phyloP scores from a whole-genome alignment of 2,888 invertebrate species.

The Hylaea fasciaria region DNA sequence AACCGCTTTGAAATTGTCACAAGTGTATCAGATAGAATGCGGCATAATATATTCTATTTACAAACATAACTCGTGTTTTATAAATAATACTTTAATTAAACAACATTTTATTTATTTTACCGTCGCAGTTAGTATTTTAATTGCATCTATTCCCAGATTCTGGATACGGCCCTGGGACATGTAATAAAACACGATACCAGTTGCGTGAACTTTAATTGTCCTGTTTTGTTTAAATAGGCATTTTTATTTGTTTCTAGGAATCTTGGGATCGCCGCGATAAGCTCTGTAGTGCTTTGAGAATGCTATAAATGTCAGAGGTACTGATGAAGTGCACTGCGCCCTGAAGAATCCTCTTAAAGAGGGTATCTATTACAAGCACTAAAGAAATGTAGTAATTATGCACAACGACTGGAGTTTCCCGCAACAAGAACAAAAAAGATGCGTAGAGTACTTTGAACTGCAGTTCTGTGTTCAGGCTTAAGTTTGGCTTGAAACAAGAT shows the following conservation, averaged over 20 bases:
- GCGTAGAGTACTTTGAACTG: background rate
- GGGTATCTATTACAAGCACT: conserved; percentile 27
- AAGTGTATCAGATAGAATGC: too few relatives aligned
- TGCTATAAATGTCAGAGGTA: background rate
- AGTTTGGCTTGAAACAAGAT: too few relatives aligned
- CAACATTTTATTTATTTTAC: background rate
- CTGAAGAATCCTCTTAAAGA: conserved; percentile 17
- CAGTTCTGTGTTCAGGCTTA: too few relatives aligned
- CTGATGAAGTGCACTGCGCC: conserved; percentile 12
- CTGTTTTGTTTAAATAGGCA: conserved; percentile 15
- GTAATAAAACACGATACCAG: conserved; percentile 12
- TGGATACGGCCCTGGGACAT: conserved; percentile 14
- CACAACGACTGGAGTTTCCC: conserved; percentile 11
- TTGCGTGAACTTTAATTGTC: conserved; percentile 40
- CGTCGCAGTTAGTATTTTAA: conserved; percentile 1
- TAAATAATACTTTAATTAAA: background rate
- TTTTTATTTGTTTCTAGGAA: conserved; percentile 17
- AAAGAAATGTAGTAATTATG: conserved; percentile 16
- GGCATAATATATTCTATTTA: too few relatives aligned
- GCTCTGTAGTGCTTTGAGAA: background rate
- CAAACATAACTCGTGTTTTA: too few relatives aligned
- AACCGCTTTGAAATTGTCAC: too few relatives aligned
- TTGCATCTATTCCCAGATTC: conserved; percentile 4
- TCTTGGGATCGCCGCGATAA: conserved; percentile 7
- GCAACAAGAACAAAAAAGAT: background rate